Percentiles rank a stretch among this genome's conserved stretches.
phyloP scores from a whole-genome alignment of 2,888 invertebrate genomes.

The Meteorus cinctellus region DNA sequence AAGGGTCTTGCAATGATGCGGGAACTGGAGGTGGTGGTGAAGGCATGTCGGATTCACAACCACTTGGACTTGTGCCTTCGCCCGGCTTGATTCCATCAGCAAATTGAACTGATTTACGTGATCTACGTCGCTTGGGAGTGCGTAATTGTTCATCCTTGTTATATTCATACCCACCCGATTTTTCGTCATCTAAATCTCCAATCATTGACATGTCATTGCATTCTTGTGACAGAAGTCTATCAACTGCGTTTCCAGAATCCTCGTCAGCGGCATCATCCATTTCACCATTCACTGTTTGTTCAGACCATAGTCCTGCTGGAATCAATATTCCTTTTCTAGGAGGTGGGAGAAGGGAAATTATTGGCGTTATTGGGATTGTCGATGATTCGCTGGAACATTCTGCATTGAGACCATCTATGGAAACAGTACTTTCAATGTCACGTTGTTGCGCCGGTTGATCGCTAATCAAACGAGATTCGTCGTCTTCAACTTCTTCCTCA shows the following conservation, averaged over 20 bases:
- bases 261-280: slow-evolving; percentile 47
- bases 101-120: slow-evolving; percentile 76
- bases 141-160: slow-evolving; percentile 48
- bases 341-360: slow-evolving; percentile 68
- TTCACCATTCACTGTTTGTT: slow-evolving; percentile 62
- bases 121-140: slow-evolving; percentile 45
- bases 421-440: slow-evolving; percentile 6
- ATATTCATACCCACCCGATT: slow-evolving; percentile 47
- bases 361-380: neutral
- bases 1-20: slow-evolving; percentile 55
- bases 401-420: neutral
- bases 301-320: slow-evolving; percentile 75
- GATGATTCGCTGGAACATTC: neutral
- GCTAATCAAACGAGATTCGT: slow-evolving; percentile 32
- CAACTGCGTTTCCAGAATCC: neutral
- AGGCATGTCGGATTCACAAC: slow-evolving; percentile 77
- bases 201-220: neutral
- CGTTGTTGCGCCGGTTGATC: neutral
- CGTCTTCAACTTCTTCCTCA: slow-evolving; percentile 49
- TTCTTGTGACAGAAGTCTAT: neutral
- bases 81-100: slow-evolving; percentile 79
- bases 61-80: slow-evolving; percentile 77
- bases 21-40: slow-evolving; percentile 77
- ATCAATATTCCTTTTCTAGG: slow-evolving; percentile 77
- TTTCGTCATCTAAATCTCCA: slow-evolving; percentile 26